Conservation (phyloP, 2,797 vertebrate genomes). For the Channallabes apus region DNA sequence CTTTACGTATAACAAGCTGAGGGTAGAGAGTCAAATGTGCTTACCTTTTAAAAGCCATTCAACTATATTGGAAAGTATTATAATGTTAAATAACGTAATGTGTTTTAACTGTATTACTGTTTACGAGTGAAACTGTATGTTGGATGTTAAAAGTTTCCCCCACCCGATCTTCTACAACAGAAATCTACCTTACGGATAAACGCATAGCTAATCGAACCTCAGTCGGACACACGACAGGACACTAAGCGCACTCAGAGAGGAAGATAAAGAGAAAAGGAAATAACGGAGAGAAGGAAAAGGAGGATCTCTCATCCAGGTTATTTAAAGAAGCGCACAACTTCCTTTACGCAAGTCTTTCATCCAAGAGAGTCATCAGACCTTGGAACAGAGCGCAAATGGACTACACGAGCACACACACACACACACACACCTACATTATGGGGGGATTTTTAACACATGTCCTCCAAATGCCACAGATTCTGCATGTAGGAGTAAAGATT, state of each 20-base stretch:
- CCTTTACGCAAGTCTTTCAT: not conserved
- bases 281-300: not conserved
- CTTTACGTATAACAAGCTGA: no score
- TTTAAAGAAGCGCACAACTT: conserved; percentile 26
- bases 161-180: not conserved
- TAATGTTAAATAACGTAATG: not conserved
- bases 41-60: not conserved
- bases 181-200: not conserved
- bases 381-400: not conserved
- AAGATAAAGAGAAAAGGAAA: not conserved
- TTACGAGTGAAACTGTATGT: no score
- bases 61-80: not conserved
- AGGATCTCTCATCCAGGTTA: conserved; percentile 5
- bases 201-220: not conserved
- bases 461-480: conserved; percentile 6
- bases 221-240: conserved; percentile 2
- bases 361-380: not conserved
- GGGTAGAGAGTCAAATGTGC: not conserved
- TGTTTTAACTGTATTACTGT: not conserved
- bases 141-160: not conserved
- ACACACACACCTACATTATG: not conserved
- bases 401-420: not conserved
- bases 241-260: not conserved
- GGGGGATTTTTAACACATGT: not conserved
- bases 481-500: not conserved